Evolutionary conservation across 2,113 vertebrate species (phyloP).

Genomic region (Cinclus cinclus): DNA sequence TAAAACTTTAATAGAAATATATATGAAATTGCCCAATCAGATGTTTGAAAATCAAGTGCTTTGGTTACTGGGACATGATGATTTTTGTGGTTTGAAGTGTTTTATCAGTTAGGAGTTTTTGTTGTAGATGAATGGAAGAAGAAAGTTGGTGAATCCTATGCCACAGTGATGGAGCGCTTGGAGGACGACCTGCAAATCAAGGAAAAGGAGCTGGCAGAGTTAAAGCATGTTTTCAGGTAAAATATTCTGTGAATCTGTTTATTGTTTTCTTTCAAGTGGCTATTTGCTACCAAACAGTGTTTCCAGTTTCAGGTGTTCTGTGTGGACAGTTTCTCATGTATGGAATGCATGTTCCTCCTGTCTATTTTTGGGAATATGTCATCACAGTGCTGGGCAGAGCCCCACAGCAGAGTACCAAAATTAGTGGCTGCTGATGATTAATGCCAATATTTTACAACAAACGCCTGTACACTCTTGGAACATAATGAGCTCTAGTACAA

Average conservation of each 20-base stretch:
- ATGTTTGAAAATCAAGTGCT: not conserved
- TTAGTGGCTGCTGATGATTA: not conserved
- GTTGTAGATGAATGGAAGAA: constrained; percentile 95
- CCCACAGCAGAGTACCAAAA: not conserved
- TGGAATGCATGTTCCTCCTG: not conserved
- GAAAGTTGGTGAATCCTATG: constrained; percentile 92
- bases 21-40: not conserved
- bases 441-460: not conserved
- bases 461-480: not conserved
- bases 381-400: not conserved
- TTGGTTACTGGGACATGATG: not conserved
- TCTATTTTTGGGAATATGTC: not conserved
- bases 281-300: not conserved
- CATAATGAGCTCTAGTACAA: not conserved
- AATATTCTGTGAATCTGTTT: not conserved
- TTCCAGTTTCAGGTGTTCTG: not conserved
- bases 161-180: constrained; percentile 82
- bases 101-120: not conserved
- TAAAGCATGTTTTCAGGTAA: constrained; percentile 89
- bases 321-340: not conserved
- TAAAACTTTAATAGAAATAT: constrained; percentile 31
- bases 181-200: constrained; percentile 88
- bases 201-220: constrained; percentile 83
- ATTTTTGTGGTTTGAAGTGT: not conserved
- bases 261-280: not conserved